Percentiles rank a stretch among this genome's conserved stretches.
phyloP scores from a whole-genome alignment of 1,140 invertebrate species.

The Ips nitidus region DNA sequence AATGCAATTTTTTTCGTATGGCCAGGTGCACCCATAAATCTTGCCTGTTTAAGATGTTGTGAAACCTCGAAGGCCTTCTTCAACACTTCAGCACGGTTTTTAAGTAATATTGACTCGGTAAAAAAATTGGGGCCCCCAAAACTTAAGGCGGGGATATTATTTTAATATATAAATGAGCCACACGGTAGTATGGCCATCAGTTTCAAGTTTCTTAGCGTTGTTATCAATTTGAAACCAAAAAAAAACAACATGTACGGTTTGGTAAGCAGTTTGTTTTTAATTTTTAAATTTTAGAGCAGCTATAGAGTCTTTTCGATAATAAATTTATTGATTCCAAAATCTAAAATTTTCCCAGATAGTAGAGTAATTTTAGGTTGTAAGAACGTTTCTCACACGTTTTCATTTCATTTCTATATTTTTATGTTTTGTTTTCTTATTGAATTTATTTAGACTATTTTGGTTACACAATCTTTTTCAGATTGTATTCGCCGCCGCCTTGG shows the following conservation, averaged over 20 bases:
- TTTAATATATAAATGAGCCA: neutral
- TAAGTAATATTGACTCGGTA: neutral
- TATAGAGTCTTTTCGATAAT: neutral
- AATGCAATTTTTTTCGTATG: too few relatives aligned
- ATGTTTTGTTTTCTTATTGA: neutral
- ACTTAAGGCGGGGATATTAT: neutral
- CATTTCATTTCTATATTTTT: neutral
- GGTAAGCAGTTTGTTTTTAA: neutral
- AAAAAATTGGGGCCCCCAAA: too few relatives aligned
- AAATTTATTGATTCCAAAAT: neutral
- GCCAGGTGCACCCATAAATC: too few relatives aligned
- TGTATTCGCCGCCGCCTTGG: slow-evolving; percentile 56
- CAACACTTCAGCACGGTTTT: too few relatives aligned
- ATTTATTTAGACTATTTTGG: neutral
- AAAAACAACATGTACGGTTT: neutral
- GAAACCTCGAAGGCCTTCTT: neutral
- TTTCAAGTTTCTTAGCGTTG: neutral
- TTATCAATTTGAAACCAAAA: neutral
- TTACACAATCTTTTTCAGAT: slow-evolving; percentile 47
- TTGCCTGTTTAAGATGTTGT: too few relatives aligned
- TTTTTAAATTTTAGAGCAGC: neutral
- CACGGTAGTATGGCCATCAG: neutral
- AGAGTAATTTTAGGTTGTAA: neutral
- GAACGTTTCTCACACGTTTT: too few relatives aligned
- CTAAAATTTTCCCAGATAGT: slow-evolving; percentile 1